phyloP scores from a whole-genome alignment of 2,888 invertebrate genomes.

The Drosophila birchii region DNA sequence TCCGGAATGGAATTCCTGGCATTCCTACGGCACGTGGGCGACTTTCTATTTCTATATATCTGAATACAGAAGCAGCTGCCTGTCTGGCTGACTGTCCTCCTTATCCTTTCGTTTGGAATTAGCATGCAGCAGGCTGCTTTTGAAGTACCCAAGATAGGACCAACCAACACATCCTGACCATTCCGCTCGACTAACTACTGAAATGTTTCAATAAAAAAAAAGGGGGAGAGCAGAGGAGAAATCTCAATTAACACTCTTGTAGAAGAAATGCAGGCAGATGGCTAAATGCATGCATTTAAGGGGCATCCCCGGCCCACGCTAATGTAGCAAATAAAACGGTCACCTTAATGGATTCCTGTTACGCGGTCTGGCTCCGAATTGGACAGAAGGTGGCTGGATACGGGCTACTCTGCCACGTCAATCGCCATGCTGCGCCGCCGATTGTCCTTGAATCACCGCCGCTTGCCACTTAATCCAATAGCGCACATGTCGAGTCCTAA shows the following conservation, averaged over 20 bases:
- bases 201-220: slow-evolving; percentile 36
- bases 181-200: slow-evolving; percentile 55
- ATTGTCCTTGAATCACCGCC: slow-evolving; percentile 77
- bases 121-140: slow-evolving; percentile 28
- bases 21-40: slow-evolving; percentile 79
- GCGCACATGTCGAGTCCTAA: slow-evolving; percentile 64
- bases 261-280: slow-evolving; percentile 78
- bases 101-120: slow-evolving; percentile 34
- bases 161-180: slow-evolving; percentile 36
- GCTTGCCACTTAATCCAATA: slow-evolving; percentile 52
- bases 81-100: too few species aligned
- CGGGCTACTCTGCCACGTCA: slow-evolving; percentile 8
- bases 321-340: slow-evolving; percentile 79
- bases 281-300: slow-evolving; percentile 81
- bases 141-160: neutral
- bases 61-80: slow-evolving; percentile 24
- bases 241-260: slow-evolving; percentile 75
- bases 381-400: slow-evolving; percentile 73
- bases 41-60: slow-evolving; percentile 7
- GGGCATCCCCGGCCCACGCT: slow-evolving; percentile 54
- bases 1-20: slow-evolving; percentile 78
- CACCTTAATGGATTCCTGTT: slow-evolving; percentile 80
- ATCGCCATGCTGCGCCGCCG: slow-evolving; percentile 78
- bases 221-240: neutral
- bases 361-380: slow-evolving; percentile 78